These are phyloP conservation scores for Neoseiulus cucumeris DNA, from an alignment of 1,140 invertebrate species.

Conservation along the genomic window DNA sequence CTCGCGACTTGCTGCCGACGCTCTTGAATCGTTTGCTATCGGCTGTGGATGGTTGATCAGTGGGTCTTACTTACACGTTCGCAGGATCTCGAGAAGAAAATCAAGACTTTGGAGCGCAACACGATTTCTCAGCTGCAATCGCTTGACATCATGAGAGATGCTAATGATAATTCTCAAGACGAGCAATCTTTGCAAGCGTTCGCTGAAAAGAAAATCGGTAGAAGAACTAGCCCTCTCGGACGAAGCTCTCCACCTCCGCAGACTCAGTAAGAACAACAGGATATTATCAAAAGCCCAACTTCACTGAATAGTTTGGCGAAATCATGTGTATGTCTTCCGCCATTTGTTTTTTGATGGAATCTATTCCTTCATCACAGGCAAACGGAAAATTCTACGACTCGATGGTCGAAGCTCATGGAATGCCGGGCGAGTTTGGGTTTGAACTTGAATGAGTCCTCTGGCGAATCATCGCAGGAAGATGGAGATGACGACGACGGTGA, in stretches of 20 bases:
- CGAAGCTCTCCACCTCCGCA: not conserved
- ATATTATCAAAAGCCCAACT: not conserved
- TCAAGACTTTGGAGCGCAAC: not conserved
- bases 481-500: not conserved
- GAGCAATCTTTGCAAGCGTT: not conserved
- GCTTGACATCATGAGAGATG: not conserved
- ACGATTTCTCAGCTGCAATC: not conserved
- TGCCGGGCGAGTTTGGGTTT: not conserved
- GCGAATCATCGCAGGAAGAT: not conserved
- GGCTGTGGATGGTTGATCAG: too few species aligned
- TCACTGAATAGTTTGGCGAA: not conserved
- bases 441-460: not conserved
- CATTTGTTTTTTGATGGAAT: too few species aligned
- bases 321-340: not conserved
- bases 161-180: not conserved
- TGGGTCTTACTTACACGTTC: too few species aligned
- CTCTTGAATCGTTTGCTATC: too few species aligned
- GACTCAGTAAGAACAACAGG: not conserved
- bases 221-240: constrained; percentile 3
- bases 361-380: not conserved
- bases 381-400: not conserved
- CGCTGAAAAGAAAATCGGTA: not conserved
- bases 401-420: constrained; percentile 8
- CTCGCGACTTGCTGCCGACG: too few species aligned
- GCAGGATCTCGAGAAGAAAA: constrained; percentile 1